Conservation (phyloP, 2,888 invertebrate species). For the Orthonychiurus folsomi region DNA sequence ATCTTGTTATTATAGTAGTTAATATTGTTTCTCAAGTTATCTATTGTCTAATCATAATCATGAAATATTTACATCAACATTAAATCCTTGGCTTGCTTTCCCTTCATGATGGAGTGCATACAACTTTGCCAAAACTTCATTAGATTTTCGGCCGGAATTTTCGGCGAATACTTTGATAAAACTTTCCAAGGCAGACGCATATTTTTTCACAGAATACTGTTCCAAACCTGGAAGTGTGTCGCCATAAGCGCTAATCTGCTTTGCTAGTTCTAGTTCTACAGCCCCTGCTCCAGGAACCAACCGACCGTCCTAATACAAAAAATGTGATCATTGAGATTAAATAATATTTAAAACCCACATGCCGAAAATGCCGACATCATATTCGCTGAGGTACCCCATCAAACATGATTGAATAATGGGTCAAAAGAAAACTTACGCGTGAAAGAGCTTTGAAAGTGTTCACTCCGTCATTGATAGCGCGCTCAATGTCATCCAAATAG, state of each 20-base stretch:
- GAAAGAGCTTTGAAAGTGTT: conserved; percentile 93
- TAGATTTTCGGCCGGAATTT: conserved; percentile 83
- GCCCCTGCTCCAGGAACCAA: conserved; percentile 92
- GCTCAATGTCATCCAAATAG: conserved; percentile 97
- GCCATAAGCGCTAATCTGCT: conserved; percentile 73
- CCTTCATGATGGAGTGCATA: conserved; percentile 89
- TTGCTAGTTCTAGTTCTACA: conserved; percentile 84
- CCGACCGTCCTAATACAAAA: conserved; percentile 49
- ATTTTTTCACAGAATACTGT: conserved; percentile 93
- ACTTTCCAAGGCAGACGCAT: conserved; percentile 76
- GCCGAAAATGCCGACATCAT: too few species aligned
- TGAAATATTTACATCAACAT: conserved; percentile 62
- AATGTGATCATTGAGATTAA: too few species aligned
- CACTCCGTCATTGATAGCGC: conserved; percentile 96
- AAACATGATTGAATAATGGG: too few species aligned
- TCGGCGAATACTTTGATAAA: conserved; percentile 89
- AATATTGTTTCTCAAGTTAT: too few species aligned
- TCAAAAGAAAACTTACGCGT: conserved; percentile 46
- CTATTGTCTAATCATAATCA: too few species aligned
- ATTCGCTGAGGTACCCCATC: too few species aligned
- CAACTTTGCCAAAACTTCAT: conserved; percentile 76
- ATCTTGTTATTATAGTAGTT: neutral
- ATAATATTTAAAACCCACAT: too few species aligned
- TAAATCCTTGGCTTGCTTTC: conserved; percentile 70
- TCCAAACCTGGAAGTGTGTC: conserved; percentile 89